Evolutionary conservation across 2,888 invertebrate genomes (phyloP).

Genomic region (Elysia crispata): DNA sequence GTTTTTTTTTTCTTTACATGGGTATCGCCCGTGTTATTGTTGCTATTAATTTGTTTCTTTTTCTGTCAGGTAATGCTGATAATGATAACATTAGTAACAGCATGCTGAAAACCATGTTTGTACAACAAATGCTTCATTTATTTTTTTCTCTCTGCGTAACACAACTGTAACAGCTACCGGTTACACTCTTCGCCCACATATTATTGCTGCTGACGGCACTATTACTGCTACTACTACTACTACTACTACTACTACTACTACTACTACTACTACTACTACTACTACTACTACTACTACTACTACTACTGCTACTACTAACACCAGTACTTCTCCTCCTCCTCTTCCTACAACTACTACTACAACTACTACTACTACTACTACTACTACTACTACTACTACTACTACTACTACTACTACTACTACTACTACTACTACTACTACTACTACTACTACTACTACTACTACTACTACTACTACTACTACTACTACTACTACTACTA

Average conservation of each 20-base stretch:
- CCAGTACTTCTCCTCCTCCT: constrained; percentile 13
- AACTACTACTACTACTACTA: constrained; percentile 16
- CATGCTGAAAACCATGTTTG: too few species aligned
- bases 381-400: constrained; percentile 19
- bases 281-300: constrained; percentile 26
- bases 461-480: too few species aligned
- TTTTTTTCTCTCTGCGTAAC: too few species aligned
- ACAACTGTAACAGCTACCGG: too few species aligned
- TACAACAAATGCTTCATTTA: too few species aligned
- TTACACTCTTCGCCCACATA: not conserved
- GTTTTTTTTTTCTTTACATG: too few species aligned
- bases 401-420: constrained; percentile 19
- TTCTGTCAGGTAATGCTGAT: too few species aligned
- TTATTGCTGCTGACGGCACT: constrained; percentile 6
- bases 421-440: constrained; percentile 17
- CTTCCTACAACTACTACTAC: constrained; percentile 5
- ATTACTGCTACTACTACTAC: constrained; percentile 26
- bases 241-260: constrained; percentile 31
- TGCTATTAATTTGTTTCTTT: too few species aligned
- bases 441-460: constrained; percentile 19
- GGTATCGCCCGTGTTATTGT: too few species aligned
- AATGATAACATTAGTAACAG: too few species aligned
- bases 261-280: constrained; percentile 31
- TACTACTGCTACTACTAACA: constrained; percentile 24
- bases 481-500: too few species aligned